These are phyloP conservation scores for Colius striatus DNA, from an alignment of 2,113 vertebrate genomes.

Conservation along the genomic window DNA sequence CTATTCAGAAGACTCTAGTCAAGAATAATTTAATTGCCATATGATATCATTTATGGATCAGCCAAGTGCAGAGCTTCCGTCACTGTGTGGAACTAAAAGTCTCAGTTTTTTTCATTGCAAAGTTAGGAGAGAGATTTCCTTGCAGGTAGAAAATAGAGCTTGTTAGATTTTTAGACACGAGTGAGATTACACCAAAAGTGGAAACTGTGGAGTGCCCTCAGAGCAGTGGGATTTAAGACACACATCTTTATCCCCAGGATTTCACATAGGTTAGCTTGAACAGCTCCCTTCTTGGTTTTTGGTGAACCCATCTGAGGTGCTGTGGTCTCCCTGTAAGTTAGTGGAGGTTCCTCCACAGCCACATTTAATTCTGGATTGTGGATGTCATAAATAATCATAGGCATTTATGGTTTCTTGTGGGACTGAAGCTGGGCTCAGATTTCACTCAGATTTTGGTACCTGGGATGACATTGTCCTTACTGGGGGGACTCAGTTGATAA, in stretches of 20 bases:
- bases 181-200: not conserved
- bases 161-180: not conserved
- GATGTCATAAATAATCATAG: not conserved
- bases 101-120: not conserved
- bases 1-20: not conserved
- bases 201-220: not conserved
- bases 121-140: not conserved
- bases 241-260: not conserved
- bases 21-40: constrained; percentile 3
- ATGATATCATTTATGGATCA: not conserved
- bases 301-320: not conserved
- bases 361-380: not conserved
- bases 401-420: not conserved
- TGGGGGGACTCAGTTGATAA: not conserved
- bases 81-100: not conserved
- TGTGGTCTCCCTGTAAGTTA: not conserved
- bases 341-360: not conserved
- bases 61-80: not conserved
- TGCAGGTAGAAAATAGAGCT: not conserved
- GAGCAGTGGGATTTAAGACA: not conserved
- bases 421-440: not conserved
- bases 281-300: not conserved
- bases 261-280: not conserved
- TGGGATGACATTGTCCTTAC: not conserved
- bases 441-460: not conserved